These are phyloP conservation scores for Metalampra italica DNA, from an alignment of 2,888 invertebrate species.

Conservation along the genomic window DNA sequence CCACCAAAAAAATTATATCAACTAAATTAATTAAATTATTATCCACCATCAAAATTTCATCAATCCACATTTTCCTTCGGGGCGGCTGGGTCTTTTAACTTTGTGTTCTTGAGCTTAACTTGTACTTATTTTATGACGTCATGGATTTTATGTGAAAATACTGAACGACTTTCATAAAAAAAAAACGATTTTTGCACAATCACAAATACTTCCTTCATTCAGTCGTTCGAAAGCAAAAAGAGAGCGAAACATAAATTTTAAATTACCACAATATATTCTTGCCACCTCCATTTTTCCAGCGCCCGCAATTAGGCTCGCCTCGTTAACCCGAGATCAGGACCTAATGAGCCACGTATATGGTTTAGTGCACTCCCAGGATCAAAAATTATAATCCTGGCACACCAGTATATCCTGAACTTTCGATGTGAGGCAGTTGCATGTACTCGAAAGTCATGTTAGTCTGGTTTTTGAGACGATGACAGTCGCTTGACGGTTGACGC, in stretches of 20 bases:
- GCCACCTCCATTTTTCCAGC: conserved; percentile 47
- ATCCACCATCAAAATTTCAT: no score
- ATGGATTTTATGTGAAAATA: no score
- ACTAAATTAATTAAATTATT: no score
- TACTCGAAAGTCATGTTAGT: conserved; percentile 20
- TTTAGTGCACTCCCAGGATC: conserved; percentile 64
- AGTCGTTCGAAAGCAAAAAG: conserved; percentile 22
- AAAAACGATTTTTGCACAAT: no score
- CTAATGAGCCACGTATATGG: conserved; percentile 72
- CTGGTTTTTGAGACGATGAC: conserved; percentile 34
- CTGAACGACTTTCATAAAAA: no score
- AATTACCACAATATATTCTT: conserved; percentile 49
- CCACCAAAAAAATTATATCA: no score
- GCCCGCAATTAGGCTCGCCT: conserved; percentile 65
- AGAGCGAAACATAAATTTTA: conserved; percentile 56
- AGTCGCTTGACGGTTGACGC: conserved; percentile 51
- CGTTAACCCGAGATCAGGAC: conserved; percentile 68
- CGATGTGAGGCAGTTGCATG: neutral
- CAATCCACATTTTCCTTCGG: no score
- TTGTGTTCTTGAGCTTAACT: no score
- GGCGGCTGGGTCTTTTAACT: no score
- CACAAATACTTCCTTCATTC: no score
- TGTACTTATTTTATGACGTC: no score
- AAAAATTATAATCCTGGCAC: conserved; percentile 58
- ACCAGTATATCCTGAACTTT: conserved; percentile 35